Conservation (phyloP, 2,113 vertebrate genomes). For the Nesoenas mayeri region DNA sequence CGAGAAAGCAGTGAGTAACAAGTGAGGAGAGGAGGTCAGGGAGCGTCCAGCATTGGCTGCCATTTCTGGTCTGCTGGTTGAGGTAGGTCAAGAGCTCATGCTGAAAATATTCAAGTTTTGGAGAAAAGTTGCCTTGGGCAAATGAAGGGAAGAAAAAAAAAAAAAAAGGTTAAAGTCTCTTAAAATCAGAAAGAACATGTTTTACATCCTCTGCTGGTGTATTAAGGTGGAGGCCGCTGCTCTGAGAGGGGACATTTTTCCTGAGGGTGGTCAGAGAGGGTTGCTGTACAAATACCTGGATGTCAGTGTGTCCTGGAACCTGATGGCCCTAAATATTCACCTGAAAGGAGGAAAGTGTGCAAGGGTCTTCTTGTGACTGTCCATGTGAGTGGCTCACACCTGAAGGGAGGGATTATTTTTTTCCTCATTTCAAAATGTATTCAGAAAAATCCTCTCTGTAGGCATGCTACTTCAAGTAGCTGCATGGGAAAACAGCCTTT, state of each 20-base stretch:
- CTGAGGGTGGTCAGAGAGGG: not conserved
- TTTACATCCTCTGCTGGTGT: not conserved
- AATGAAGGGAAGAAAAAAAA: not conserved
- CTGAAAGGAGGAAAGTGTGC: not conserved
- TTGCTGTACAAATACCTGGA: not conserved
- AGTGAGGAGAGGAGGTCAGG: not conserved
- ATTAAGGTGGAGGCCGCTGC: not conserved
- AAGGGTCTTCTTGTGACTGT: not conserved
- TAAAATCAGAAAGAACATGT: not conserved
- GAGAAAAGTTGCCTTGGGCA: not conserved
- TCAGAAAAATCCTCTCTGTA: not conserved
- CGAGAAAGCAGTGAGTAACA: not conserved
- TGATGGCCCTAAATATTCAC: not conserved
- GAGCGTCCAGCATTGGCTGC: not conserved
- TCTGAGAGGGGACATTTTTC: not conserved
- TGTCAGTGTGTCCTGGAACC: not conserved
- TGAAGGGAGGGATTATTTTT: not conserved
- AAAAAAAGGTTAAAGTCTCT: not conserved
- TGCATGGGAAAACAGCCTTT: not conserved
- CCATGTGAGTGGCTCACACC: not conserved
- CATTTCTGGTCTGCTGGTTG: not conserved
- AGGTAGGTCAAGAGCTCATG: not conserved
- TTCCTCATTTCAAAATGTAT: not conserved
- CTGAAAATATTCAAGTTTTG: not conserved
- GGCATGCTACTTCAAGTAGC: not conserved